Percentiles rank a stretch among this genome's conserved stretches.
Conservation (phyloP, 2,797 vertebrate genomes). For the Chaunax sp. region DNA sequence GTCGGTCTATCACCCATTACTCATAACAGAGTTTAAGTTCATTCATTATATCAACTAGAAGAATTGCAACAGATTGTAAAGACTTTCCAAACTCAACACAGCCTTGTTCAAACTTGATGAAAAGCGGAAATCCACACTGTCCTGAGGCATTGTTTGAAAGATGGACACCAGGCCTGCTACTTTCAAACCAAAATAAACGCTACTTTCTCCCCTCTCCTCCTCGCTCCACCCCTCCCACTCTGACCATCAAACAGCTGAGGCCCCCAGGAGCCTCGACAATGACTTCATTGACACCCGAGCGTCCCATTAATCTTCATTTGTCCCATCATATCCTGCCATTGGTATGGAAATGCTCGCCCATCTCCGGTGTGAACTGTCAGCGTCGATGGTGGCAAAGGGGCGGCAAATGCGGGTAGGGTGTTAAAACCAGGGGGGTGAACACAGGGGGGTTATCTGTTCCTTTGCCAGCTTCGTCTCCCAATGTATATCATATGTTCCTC, state of each 20-base stretch:
- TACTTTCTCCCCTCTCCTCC: slow-evolving; percentile 44
- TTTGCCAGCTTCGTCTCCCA: slow-evolving; percentile 75
- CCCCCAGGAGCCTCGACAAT: slow-evolving; percentile 78
- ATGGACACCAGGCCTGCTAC: slow-evolving; percentile 46
- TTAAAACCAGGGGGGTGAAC: slow-evolving; percentile 59
- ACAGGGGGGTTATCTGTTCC: slow-evolving; percentile 70
- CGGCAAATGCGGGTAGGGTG: slow-evolving; percentile 15
- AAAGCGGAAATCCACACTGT: slow-evolving; percentile 23
- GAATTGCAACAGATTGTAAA: background rate
- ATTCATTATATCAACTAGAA: background rate
- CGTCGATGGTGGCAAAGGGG: slow-evolving; percentile 9
- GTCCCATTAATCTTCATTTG: slow-evolving; percentile 88
- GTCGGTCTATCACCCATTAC: background rate
- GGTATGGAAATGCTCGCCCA: slow-evolving; percentile 81
- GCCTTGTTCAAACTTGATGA: slow-evolving; percentile 1
- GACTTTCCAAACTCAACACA: background rate
- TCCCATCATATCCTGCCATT: slow-evolving; percentile 86
- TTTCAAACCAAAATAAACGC: slow-evolving; percentile 45
- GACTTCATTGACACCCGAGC: slow-evolving; percentile 77
- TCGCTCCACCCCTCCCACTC: slow-evolving; percentile 33
- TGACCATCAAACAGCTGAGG: slow-evolving; percentile 70
- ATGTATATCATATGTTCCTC: slow-evolving; percentile 74
- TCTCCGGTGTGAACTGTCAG: slow-evolving; percentile 64
- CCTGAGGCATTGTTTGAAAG: slow-evolving; percentile 22
- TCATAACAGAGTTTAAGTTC: background rate